These are phyloP conservation scores for Tigriopus japonicus DNA, from an alignment of 1,140 invertebrate species.

Conservation along the genomic window DNA sequence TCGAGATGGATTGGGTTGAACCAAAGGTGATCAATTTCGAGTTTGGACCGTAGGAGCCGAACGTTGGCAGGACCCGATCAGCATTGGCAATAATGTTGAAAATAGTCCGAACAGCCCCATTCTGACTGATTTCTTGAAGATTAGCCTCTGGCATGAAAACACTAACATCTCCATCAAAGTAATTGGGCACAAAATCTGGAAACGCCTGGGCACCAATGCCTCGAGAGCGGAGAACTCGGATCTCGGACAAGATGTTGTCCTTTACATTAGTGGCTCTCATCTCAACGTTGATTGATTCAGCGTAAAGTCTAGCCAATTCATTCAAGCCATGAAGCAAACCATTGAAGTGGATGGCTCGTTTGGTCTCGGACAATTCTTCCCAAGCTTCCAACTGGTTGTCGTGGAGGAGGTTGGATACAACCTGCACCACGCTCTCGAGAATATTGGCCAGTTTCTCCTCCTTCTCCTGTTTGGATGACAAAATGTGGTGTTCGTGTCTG, in stretches of 20 bases:
- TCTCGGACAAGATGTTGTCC: constrained; percentile 1
- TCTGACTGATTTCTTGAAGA: not conserved
- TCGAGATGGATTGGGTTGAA: no score
- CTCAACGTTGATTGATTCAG: constrained; percentile 9
- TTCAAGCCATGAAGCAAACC: not conserved
- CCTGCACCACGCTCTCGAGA: constrained; percentile 58
- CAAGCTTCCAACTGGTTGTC: constrained; percentile 63
- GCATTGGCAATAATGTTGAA: constrained; percentile 5
- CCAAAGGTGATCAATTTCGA: not conserved
- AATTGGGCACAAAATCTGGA: not conserved
- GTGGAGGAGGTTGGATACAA: constrained; percentile 74
- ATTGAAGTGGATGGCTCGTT: not conserved
- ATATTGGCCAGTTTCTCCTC: constrained; percentile 67
- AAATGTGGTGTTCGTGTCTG: constrained; percentile 35
- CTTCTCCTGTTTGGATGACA: constrained; percentile 52
- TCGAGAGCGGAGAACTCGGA: constrained; percentile 2
- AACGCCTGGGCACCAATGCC: constrained; percentile 8
- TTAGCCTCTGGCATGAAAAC: not conserved
- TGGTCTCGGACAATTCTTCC: constrained; percentile 43
- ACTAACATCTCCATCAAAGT: not conserved
- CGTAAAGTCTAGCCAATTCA: constrained; percentile 6
- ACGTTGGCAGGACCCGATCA: not conserved
- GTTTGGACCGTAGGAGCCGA: not conserved
- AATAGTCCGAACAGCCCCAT: constrained; percentile 8
- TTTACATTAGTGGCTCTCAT: not conserved